Conservation (phyloP, 2,113 vertebrate species). For the Beaufortia kweichowensis region DNA sequence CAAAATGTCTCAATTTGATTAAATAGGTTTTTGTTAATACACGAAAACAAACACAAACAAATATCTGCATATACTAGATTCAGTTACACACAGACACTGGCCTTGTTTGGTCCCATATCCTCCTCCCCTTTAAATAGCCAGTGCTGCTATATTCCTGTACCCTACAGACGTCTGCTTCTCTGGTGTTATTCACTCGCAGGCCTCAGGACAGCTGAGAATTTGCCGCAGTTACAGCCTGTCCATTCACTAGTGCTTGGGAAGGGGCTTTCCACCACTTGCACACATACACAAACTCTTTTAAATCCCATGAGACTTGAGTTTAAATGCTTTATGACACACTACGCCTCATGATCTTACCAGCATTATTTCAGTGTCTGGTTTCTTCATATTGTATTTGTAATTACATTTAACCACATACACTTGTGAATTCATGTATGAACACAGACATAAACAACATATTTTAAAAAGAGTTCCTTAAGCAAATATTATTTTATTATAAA, state of each 20-base stretch:
- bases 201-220: constrained; percentile 72
- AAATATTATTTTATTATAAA: constrained; percentile 70
- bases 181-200: constrained; percentile 56
- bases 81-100: constrained; percentile 16
- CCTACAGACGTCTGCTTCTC: constrained; percentile 49
- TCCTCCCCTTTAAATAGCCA: constrained; percentile 54
- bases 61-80: background rate
- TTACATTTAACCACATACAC: background rate
- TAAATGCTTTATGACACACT: constrained; percentile 55
- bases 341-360: constrained; percentile 14
- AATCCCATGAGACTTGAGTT: constrained; percentile 55
- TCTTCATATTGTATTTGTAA: background rate
- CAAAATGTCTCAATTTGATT: no score
- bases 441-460: background rate
- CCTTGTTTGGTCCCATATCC: constrained; percentile 40
- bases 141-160: constrained; percentile 59
- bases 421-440: constrained; percentile 4
- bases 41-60: background rate
- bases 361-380: constrained; percentile 35
- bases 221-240: constrained; percentile 60
- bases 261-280: constrained; percentile 68
- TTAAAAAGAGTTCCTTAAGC: background rate
- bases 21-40: no score
- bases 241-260: constrained; percentile 63
- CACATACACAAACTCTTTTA: constrained; percentile 52